These are phyloP conservation scores for Agrilus planipennis DNA, from an alignment of 1,140 invertebrate genomes.

Conservation along the genomic window DNA sequence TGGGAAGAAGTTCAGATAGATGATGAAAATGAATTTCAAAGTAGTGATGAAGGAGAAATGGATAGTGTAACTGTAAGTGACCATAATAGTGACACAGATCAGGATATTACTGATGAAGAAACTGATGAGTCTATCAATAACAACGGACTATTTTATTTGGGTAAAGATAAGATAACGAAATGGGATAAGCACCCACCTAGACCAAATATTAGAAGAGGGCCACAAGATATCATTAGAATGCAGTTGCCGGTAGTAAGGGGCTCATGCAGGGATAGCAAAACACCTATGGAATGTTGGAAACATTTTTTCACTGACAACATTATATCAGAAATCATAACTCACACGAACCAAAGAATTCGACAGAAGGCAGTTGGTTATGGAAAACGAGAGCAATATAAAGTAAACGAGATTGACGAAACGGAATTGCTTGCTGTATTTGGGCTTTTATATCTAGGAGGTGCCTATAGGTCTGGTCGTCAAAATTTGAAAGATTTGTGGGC, in stretches of 20 bases:
- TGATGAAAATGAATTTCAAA: no score
- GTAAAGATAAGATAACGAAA: conserved; percentile 1
- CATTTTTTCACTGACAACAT: conserved; percentile 7
- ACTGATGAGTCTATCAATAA: no score
- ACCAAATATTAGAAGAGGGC: background rate
- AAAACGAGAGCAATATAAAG: conserved; percentile 2
- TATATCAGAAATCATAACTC: conserved; percentile 4
- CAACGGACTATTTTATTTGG: no score
- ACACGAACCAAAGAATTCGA: conserved; percentile 7
- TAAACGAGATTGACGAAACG: conserved; percentile 5
- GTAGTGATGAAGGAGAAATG: no score
- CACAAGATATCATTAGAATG: conserved; percentile 9
- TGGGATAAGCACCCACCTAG: background rate
- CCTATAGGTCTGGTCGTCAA: conserved; percentile 4
- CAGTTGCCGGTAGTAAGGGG: conserved; percentile 8
- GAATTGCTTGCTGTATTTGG: conserved; percentile 8
- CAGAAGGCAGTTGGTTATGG: conserved; percentile 1
- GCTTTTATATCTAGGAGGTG: conserved; percentile 11
- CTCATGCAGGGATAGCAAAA: conserved; percentile 1
- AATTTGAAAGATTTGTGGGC: conserved; percentile 12
- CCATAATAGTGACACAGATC: no score
- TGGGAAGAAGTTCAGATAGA: no score
- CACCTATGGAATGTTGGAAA: conserved; percentile 8
- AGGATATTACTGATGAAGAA: no score
- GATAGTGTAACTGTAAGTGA: no score